Conservation (phyloP, 2,113 vertebrate species). For the Choloepus hoffmanni region DNA sequence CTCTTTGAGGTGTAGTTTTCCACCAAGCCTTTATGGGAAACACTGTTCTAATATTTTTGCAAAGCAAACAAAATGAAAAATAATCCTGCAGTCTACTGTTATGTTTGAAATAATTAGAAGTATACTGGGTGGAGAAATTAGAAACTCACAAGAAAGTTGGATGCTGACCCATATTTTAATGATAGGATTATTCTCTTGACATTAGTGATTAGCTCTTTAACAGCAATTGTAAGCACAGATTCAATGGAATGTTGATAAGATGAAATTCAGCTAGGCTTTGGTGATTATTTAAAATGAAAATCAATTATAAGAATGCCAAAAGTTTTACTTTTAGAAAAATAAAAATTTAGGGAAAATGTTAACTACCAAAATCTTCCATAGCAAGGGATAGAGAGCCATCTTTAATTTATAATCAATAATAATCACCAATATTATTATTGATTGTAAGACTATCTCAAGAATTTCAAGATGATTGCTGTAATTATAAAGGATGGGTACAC, state of each 20-base stretch:
- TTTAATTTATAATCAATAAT: not conserved
- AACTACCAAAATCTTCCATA: conserved; percentile 33
- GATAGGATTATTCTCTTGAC: conserved; percentile 48
- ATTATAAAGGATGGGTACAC: not conserved
- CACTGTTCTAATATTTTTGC: conserved; percentile 61
- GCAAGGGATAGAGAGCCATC: not conserved
- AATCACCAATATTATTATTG: not conserved
- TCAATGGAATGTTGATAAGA: conserved; percentile 3
- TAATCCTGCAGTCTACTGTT: conserved; percentile 62
- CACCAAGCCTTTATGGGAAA: conserved; percentile 70
- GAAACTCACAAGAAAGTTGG: conserved; percentile 38
- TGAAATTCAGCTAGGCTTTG: not conserved
- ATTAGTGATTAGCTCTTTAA: conserved; percentile 61
- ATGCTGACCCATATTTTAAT: conserved; percentile 52
- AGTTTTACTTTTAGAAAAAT: conserved; percentile 53
- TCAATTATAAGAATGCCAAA: not conserved
- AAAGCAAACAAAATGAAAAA: conserved; percentile 68
- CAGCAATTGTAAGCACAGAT: conserved; percentile 13
- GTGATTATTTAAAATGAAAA: not conserved
- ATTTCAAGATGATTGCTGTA: not conserved
- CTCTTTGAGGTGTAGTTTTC: not conserved
- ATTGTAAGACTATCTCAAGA: not conserved
- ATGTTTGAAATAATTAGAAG: conserved; percentile 53
- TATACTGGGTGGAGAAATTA: not conserved
- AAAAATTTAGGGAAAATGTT: not conserved